Base-by-base conservation (phyloP, 2,797 vertebrate species). In the Tapera naevia region DNA sequence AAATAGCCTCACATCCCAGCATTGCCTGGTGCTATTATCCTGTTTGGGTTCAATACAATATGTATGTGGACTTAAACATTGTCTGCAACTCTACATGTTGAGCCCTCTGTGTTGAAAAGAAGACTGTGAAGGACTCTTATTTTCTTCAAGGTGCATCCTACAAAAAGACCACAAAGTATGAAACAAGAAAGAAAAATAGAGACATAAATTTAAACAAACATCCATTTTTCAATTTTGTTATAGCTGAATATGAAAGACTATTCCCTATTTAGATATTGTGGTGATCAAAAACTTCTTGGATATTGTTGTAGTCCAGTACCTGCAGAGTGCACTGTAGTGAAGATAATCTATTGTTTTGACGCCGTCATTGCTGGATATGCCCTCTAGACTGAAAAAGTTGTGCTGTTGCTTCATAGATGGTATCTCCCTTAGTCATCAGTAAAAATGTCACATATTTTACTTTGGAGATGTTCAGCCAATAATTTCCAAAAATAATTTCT, bases 401-500 rank as follows among this genome's bases (percentile, higher is more conserved):
- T 75, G 13, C 10, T 82, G 30, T 64, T 90, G 18, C 57, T 94
- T 96, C 71, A 53, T 62, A 88, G 67, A 90, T 58, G 67, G 13
- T n/a, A 94, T 91, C 33, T 95, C 54, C 62, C n/a, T n/a, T n/a
- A n/a, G 30, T 19, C 22, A 75, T 87, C 66, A 67, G 70, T 94
- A 94, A 97, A 96, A 93, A 90, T 87, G 5, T n/a, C n/a, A 73
- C 56, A 67, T 50, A 37, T 45, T 57, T 93, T 95, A 58, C 66
- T 93, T 78, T 57, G 17, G 46, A 91, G 27, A 45, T 70, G 62
- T 73, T 96, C 58, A 66, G 32, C 46, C 91, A 97, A 94, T 56
- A 72, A 62, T 95, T 96, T 92, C 28, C 48, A 69, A 74, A 91
- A 91, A 88, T 70, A 15, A 50, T 73, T 78, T 86, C 35, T 94